Evolutionary conservation across 2,888 invertebrate genomes (phyloP), one percentile per base, ranked within the genome.

Genomic region (Athripsodes cinereus): DNA sequence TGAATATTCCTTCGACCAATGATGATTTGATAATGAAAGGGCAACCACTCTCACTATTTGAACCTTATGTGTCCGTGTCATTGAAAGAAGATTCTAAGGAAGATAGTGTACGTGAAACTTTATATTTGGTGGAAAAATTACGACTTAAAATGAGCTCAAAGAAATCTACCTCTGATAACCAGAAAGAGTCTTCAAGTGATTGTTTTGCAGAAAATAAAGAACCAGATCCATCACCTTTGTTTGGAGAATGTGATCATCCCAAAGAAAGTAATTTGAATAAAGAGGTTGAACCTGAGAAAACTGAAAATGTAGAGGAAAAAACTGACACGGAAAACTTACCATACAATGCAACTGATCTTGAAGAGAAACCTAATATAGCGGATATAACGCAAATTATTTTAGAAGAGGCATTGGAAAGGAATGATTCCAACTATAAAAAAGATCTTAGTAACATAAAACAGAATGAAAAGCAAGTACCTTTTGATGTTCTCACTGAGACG

Each of bases 81-180:
- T 85, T 87, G 68, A 86, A 87, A 68, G 88, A 88, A 68, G 89
- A 90, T 69, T 84, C 87, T 2, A 88, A 88, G 68, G 92, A 92
- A 70, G 88, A 89, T 67, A 81, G 88, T 66, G 88, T 89, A 0
- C 81, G 89, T 62, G 92, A 91, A 70, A 93, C 93, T 0, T 75
- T 90, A 60, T 87, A 91, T 73, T 77, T 94, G 22, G 89, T 94
- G 2, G 90, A 92, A 68, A 90, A 93, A 68, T 74, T 94, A 18
- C 79, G 92, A 52, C 82, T 86, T 81, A 85, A 86, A 68, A 76
- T 88, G 66, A 81, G 80, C 62, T 78, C 79, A 31, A 86, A 87
- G 68, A 88, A 86, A 70, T 81, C 84, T 18, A 79, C 76, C 55
- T 69, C 78, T 40, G 81, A 80, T 57, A 83, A 77, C 68, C 74